These are phyloP conservation scores for Tympanuchus pallidicinctus DNA, from an alignment of 2,113 vertebrate species.

Conservation along the genomic window DNA sequence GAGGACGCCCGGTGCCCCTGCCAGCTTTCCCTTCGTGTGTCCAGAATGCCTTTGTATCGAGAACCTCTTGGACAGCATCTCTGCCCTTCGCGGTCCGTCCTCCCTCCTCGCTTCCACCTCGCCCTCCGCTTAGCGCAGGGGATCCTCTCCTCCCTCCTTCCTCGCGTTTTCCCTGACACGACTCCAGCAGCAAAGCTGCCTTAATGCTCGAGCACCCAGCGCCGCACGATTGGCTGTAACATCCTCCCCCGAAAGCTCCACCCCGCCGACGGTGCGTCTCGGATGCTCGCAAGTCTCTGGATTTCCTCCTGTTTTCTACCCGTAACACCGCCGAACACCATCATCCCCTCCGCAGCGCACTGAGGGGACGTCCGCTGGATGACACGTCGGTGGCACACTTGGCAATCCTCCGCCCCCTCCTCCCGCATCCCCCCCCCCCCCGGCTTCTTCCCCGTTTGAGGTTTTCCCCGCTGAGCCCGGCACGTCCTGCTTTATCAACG, in stretches of 20 bases:
- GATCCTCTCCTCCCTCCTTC: conserved; percentile 26
- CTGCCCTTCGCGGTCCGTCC: neutral
- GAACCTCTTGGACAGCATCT: neutral
- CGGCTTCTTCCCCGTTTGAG: neutral
- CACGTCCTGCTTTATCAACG: neutral
- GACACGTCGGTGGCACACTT: neutral
- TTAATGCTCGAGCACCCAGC: conserved; percentile 37
- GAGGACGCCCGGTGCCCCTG: neutral
- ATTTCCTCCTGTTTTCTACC: conserved; percentile 31
- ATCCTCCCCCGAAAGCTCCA: conserved; percentile 55
- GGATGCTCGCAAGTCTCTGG: conserved; percentile 36
- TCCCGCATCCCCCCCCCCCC: neutral
- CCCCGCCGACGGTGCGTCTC: conserved; percentile 29
- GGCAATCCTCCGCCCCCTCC: neutral
- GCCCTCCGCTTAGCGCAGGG: neutral
- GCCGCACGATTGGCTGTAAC: conserved; percentile 45
- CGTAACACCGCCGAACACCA: neutral
- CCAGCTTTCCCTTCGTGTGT: neutral
- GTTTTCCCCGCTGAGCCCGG: neutral
- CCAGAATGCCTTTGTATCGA: neutral
- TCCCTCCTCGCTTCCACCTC: neutral
- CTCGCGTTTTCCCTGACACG: conserved; percentile 19
- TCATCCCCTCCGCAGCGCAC: neutral
- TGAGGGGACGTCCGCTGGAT: neutral
- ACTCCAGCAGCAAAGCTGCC: conserved; percentile 54